These are phyloP conservation scores for Hemitrygon akajei DNA, from an alignment of 2,797 vertebrate genomes.

Conservation along the genomic window DNA sequence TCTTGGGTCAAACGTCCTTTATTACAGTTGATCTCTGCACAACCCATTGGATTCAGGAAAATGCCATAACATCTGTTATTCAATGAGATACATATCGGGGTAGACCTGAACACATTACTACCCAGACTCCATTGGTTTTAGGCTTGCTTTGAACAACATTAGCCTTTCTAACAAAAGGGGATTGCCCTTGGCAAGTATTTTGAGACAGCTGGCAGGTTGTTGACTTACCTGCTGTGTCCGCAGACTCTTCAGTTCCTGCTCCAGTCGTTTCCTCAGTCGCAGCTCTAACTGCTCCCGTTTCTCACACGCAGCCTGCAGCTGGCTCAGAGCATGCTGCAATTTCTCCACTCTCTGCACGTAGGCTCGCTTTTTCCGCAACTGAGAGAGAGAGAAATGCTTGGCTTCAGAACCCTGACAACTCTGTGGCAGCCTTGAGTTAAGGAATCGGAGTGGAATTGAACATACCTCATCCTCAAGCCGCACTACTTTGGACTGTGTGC, in stretches of 20 bases:
- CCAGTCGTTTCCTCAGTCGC: constrained; percentile 78
- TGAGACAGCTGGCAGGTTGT: neutral
- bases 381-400: neutral
- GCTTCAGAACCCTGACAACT: neutral
- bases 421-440: too few species aligned
- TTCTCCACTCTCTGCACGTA: constrained; percentile 92
- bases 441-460: neutral
- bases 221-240: constrained; percentile 77
- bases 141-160: too few species aligned
- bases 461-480: constrained; percentile 73
- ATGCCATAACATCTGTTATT: too few species aligned
- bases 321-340: constrained; percentile 81
- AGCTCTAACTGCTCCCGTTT: constrained; percentile 86
- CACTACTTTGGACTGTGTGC: constrained; percentile 68
- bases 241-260: constrained; percentile 89
- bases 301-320: constrained; percentile 90
- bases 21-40: too few species aligned
- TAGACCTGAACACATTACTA: too few species aligned
- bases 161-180: too few species aligned
- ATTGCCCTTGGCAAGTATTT: too few species aligned
- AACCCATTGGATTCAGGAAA: too few species aligned
- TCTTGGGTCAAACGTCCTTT: neutral
- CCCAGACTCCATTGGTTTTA: too few species aligned
- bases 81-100: too few species aligned
- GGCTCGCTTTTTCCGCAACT: constrained; percentile 77